phyloP scores from a whole-genome alignment of 2,888 invertebrate genomes.

The Polia nebulosa region DNA sequence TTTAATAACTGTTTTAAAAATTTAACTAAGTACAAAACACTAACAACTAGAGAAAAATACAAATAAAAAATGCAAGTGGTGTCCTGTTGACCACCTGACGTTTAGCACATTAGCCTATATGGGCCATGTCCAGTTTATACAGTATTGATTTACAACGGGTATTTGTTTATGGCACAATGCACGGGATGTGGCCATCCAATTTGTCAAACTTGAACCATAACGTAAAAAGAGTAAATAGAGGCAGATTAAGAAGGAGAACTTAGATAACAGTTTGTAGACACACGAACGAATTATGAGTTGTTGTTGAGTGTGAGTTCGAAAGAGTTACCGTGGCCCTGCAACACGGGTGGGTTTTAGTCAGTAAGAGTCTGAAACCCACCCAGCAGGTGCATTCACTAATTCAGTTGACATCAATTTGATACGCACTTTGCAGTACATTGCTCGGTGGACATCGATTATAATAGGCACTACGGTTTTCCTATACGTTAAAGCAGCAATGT shows the following conservation, averaged over 20 bases:
- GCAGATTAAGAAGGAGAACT: neutral
- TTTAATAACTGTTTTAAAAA: constrained; percentile 1
- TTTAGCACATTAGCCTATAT: constrained; percentile 72
- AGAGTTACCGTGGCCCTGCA: too few species aligned
- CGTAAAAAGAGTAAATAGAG: constrained; percentile 3
- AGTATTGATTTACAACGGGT: constrained; percentile 83
- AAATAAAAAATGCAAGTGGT: constrained; percentile 66
- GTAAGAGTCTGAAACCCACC: too few species aligned
- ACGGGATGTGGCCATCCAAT: constrained; percentile 25
- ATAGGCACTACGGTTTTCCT: too few species aligned
- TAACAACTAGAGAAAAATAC: constrained; percentile 59
- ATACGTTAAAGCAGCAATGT: too few species aligned
- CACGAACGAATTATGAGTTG: neutral
- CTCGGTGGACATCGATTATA: too few species aligned
- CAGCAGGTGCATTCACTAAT: too few species aligned
- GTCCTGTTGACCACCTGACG: constrained; percentile 81
- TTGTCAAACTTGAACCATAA: constrained; percentile 44
- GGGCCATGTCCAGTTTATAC: constrained; percentile 78
- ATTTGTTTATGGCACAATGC: constrained; percentile 68
- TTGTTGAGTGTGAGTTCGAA: too few species aligned
- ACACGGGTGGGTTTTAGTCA: too few species aligned
- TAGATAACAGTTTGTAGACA: neutral
- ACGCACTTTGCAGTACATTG: too few species aligned
- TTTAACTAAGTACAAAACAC: constrained; percentile 19
- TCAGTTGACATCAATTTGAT: too few species aligned